Percentiles rank a stretch among this genome's conserved stretches.
phyloP scores from a whole-genome alignment of 1,140 invertebrate species.

The Microplitis mediator region DNA sequence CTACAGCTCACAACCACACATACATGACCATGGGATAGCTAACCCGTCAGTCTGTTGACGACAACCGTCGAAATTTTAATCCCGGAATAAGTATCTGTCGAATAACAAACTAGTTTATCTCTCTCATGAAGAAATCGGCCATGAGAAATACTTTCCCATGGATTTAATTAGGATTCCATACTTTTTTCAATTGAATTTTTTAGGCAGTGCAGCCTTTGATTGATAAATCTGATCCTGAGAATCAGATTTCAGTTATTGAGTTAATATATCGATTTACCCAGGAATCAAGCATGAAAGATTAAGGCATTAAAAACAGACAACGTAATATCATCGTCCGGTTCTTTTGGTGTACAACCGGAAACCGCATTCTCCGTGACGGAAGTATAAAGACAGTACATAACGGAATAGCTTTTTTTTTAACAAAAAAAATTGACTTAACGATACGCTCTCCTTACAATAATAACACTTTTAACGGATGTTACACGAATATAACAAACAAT shows the following conservation, averaged over 20 bases:
- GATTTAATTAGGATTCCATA: no score
- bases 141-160: no score
- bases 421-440: constrained; percentile 10
- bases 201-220: no score
- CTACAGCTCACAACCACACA: no score
- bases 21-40: no score
- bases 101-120: no score
- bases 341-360: constrained; percentile 41
- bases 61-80: no score
- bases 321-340: not conserved
- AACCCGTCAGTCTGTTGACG: no score
- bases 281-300: not conserved
- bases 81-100: no score
- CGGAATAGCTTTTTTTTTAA: not conserved
- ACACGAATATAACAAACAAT: not conserved
- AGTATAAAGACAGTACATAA: constrained; percentile 36
- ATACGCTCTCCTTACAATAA: constrained; percentile 39
- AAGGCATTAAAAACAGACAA: not conserved
- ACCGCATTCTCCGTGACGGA: constrained; percentile 51
- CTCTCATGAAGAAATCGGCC: no score
- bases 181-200: no score
- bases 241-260: not conserved
- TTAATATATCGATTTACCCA: not conserved
- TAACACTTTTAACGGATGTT: constrained; percentile 34
- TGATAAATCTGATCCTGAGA: no score